phyloP scores from a whole-genome alignment of 2,113 vertebrate genomes.

The Otus sunia region DNA sequence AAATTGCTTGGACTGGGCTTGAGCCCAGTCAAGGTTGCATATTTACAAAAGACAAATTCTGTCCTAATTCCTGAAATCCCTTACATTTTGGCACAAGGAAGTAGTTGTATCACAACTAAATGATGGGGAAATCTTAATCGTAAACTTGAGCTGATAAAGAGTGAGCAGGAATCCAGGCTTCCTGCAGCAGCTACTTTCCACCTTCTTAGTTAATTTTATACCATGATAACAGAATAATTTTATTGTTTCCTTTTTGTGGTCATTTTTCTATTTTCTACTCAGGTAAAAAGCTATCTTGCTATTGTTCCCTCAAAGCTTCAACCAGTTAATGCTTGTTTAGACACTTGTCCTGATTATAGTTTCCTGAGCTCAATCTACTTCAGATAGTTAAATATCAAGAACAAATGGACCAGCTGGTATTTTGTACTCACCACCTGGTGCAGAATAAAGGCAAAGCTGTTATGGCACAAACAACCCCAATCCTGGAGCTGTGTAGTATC shows the following conservation, averaged over 20 bases:
- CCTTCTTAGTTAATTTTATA: neutral
- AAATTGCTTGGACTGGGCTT: neutral
- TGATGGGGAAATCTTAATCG: neutral
- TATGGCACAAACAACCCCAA: neutral
- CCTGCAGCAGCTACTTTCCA: neutral
- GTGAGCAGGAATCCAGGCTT: neutral
- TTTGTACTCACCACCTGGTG: neutral
- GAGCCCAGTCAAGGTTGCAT: neutral
- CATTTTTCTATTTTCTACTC: neutral
- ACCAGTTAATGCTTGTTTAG: neutral
- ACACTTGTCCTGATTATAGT: neutral
- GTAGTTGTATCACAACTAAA: neutral
- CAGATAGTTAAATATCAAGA: neutral
- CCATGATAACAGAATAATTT: neutral
- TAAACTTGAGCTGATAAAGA: neutral
- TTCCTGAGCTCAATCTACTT: neutral
- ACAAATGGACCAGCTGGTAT: conserved; percentile 3
- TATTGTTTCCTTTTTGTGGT: neutral
- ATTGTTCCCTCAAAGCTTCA: neutral
- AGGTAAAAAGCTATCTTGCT: neutral
- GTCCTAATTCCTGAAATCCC: neutral
- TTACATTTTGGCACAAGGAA: neutral
- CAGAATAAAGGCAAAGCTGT: conserved; percentile 12
- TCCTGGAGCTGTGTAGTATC: neutral
- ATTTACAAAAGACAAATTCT: neutral